Evolutionary conservation across 2,888 invertebrate species (phyloP).

Genomic region (Cosmorhoe ocellata): DNA sequence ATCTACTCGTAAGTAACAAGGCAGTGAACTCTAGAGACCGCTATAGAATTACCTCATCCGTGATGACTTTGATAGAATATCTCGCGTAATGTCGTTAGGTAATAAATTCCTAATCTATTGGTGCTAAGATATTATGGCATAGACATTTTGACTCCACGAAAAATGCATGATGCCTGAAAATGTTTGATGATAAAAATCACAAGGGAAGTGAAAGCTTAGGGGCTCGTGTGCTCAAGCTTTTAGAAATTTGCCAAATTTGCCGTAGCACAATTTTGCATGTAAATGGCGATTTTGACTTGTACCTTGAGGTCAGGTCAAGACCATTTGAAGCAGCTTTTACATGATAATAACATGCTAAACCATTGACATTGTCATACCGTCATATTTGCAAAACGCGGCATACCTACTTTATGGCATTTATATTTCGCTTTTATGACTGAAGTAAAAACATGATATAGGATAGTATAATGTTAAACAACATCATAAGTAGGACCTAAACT

Average conservation of each 20-base stretch:
- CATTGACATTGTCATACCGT: too few species aligned
- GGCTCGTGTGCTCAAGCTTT: too few species aligned
- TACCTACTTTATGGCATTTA: too few species aligned
- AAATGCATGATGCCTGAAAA: too few species aligned
- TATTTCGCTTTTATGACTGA: too few species aligned
- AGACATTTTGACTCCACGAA: too few species aligned
- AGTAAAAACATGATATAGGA: too few species aligned
- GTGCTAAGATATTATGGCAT: slow-evolving; percentile 6
- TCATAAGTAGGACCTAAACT: too few species aligned
- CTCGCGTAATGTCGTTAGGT: slow-evolving; percentile 38
- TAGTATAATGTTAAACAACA: too few species aligned
- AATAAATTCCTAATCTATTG: slow-evolving; percentile 33
- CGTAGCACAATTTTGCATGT: slow-evolving; percentile 17
- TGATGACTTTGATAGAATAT: slow-evolving; percentile 38
- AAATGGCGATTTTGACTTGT: slow-evolving; percentile 24
- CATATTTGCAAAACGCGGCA: too few species aligned
- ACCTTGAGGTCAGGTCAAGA: slow-evolving; percentile 15
- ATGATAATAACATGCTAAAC: too few species aligned
- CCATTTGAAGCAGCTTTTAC: too few species aligned
- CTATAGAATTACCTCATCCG: slow-evolving; percentile 40
- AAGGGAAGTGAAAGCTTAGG: neutral
- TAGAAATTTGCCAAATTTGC: slow-evolving; percentile 13
- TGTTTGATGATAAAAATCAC: neutral
- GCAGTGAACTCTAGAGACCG: slow-evolving; percentile 29
- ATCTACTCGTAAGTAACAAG: neutral